Conservation (phyloP, 2,797 vertebrate species). For the Acrossocheilus fasciatus region DNA sequence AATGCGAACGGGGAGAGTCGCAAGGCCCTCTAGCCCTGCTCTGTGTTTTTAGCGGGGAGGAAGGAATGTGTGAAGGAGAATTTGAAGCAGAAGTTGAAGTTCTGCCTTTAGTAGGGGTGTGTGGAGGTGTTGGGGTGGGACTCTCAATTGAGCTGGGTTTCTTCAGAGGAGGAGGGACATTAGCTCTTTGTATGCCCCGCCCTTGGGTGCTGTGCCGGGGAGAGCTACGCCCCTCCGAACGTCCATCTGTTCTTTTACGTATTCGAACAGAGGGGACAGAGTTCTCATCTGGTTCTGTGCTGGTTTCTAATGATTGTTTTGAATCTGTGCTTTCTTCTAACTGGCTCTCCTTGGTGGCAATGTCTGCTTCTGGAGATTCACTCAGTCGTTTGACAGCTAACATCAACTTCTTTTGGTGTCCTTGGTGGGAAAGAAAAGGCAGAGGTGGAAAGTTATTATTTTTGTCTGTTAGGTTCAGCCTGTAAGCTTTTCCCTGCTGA, state of each 20-base stretch:
- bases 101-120: conserved; percentile 87
- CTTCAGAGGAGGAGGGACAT: conserved; percentile 84
- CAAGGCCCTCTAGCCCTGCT: conserved; percentile 48
- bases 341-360: conserved; percentile 38
- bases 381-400: conserved; percentile 90
- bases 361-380: conserved; percentile 79
- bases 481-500: neutral
- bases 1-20: conserved; percentile 47
- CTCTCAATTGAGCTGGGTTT: conserved; percentile 77
- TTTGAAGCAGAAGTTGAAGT: conserved; percentile 85
- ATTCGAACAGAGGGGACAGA: conserved; percentile 57
- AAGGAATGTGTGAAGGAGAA: conserved; percentile 79
- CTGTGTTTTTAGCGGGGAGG: conserved; percentile 55
- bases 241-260: conserved; percentile 76
- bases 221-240: conserved; percentile 81
- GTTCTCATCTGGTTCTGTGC: conserved; percentile 36
- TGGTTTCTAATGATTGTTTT: conserved; percentile 41
- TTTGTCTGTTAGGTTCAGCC: neutral
- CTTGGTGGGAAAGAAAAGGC: conserved; percentile 69
- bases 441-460: conserved; percentile 1
- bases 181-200: conserved; percentile 83
- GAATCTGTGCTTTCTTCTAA: conserved; percentile 45
- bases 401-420: conserved; percentile 99
- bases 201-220: conserved; percentile 72
- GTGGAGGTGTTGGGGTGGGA: conserved; percentile 83